phyloP scores from a whole-genome alignment of 1,140 invertebrate genomes.

The Scaptodrosophila lebanonensis region DNA sequence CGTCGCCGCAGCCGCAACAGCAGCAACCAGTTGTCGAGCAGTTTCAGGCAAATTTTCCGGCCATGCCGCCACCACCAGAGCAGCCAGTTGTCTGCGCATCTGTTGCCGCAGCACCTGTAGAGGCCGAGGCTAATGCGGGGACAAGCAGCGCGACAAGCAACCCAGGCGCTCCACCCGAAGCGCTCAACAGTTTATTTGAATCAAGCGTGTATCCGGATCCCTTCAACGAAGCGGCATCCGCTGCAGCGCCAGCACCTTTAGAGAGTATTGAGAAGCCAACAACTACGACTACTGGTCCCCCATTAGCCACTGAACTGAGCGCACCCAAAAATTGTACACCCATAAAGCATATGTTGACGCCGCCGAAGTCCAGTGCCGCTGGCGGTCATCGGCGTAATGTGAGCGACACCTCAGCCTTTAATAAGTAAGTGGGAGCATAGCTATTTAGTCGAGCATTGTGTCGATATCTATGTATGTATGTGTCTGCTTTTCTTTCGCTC shows the following conservation, averaged over 20 bases:
- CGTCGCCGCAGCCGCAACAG: slow-evolving; percentile 74
- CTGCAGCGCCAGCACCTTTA: neutral
- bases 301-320: neutral
- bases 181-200: slow-evolving; percentile 77
- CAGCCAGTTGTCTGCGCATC: slow-evolving; percentile 46
- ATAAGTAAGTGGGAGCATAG: slow-evolving; percentile 81
- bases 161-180: slow-evolving; percentile 8
- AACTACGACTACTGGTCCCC: slow-evolving; percentile 7
- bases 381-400: slow-evolving; percentile 86
- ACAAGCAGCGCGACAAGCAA: slow-evolving; percentile 27
- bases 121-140: no score
- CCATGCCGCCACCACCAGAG: slow-evolving; percentile 61
- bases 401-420: slow-evolving; percentile 91
- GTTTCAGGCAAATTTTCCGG: slow-evolving; percentile 76
- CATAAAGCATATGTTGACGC: slow-evolving; percentile 78
- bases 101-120: slow-evolving; percentile 23
- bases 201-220: slow-evolving; percentile 81
- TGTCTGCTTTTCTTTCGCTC: slow-evolving; percentile 49
- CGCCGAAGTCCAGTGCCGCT: slow-evolving; percentile 48
- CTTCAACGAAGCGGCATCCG: slow-evolving; percentile 78
- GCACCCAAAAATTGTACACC: slow-evolving; percentile 34
- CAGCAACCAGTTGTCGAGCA: slow-evolving; percentile 67
- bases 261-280: slow-evolving; percentile 16
- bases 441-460: slow-evolving; percentile 24
- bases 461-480: slow-evolving; percentile 36